Conservation (phyloP, 2,888 invertebrate species). For the Amphipoea lucens region DNA sequence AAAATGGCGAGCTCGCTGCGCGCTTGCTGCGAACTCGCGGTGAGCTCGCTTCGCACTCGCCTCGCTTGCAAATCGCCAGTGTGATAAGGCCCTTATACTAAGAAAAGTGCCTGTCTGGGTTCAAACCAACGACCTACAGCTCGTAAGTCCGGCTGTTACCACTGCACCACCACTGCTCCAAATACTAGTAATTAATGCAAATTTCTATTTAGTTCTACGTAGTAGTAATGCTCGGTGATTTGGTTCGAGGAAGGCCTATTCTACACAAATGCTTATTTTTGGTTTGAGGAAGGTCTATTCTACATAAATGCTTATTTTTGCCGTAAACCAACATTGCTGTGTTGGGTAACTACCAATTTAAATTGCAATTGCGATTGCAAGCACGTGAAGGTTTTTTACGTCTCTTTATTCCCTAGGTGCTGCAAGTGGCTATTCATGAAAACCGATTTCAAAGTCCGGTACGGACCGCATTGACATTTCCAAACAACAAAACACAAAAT, state of each 20-base stretch:
- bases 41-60: too few species aligned
- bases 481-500: neutral
- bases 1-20: too few species aligned
- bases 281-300: neutral
- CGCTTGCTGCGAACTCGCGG: too few species aligned
- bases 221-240: neutral
- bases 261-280: neutral
- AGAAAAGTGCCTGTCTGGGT: too few species aligned
- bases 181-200: neutral
- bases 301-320: neutral
- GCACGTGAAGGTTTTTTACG: neutral
- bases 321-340: neutral
- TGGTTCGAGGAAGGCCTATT: neutral
- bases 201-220: neutral
- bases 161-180: neutral
- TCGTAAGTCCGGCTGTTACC: too few species aligned
- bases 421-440: neutral
- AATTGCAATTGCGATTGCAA: neutral
- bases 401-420: neutral
- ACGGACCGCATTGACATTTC: neutral
- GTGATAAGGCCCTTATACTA: too few species aligned
- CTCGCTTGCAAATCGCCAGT: too few species aligned
- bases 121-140: too few species aligned
- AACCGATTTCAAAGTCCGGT: neutral
- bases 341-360: neutral